Conservation (phyloP, 2,797 vertebrate genomes). For the Meda fulgida region DNA sequence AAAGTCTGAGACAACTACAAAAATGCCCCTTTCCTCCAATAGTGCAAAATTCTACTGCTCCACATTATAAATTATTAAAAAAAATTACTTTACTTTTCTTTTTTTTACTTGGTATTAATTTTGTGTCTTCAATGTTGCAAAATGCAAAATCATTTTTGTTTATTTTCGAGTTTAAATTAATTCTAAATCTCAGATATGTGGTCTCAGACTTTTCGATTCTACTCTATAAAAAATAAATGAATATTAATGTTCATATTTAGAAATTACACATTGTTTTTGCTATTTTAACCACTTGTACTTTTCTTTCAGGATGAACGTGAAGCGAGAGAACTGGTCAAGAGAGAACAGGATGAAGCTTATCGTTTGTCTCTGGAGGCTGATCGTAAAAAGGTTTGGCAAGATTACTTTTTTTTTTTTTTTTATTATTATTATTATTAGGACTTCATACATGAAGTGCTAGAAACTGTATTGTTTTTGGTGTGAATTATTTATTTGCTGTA, state of each 20-base stretch:
- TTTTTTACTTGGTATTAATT: background rate
- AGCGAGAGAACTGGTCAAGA: conserved; percentile 96
- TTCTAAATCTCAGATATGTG: background rate
- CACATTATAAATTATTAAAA: too few relatives aligned
- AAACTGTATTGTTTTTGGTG: background rate
- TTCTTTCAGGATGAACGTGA: conserved; percentile 91
- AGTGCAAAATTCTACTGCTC: background rate
- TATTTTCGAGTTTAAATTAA: background rate
- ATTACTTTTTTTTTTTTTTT: background rate
- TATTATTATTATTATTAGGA: background rate
- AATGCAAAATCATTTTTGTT: background rate
- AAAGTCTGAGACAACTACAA: background rate
- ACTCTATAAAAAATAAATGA: too few relatives aligned
- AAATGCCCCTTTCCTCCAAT: background rate
- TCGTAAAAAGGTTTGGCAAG: conserved; percentile 89
- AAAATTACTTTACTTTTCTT: background rate
- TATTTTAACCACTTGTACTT: background rate
- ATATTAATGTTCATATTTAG: background rate
- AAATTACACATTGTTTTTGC: background rate
- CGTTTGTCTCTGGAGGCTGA: conserved; percentile 96
- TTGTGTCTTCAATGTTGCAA: background rate
- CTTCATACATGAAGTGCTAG: background rate
- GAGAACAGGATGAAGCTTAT: conserved; percentile 98
- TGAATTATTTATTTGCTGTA: background rate
- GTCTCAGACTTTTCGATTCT: background rate